A percentile compares a stretch with the other conserved stretches of the same genome.
Conservation (phyloP, 1,140 invertebrate genomes). For the Cherax destructor region DNA sequence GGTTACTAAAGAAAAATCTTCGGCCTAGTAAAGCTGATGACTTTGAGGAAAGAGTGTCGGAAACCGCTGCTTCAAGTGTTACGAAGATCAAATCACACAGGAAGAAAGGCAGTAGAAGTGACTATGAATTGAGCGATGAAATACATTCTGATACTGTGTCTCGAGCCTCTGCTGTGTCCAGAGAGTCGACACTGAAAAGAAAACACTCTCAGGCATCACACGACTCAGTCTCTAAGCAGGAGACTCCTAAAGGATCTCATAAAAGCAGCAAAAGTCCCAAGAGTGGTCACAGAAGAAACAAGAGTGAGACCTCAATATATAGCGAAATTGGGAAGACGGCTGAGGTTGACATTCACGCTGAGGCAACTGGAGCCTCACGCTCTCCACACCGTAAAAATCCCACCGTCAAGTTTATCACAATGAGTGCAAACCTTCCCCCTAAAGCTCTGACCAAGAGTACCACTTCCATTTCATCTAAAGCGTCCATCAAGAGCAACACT, state of each 20-base stretch:
- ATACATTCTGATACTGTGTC: slow-evolving; percentile 41
- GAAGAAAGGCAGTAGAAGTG: slow-evolving; percentile 49
- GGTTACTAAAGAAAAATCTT: slow-evolving; percentile 75
- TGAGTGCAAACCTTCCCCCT: slow-evolving; percentile 39
- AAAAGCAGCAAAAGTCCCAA: slow-evolving; percentile 54
- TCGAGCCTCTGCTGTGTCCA: slow-evolving; percentile 49
- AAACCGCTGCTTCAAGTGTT: neutral
- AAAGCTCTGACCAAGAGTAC: slow-evolving; percentile 66
- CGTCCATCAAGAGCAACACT: slow-evolving; percentile 63
- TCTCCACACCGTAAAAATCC: slow-evolving; percentile 37
- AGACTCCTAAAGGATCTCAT: slow-evolving; percentile 24
- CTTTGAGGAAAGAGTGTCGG: slow-evolving; percentile 16
- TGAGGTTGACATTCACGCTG: slow-evolving; percentile 40
- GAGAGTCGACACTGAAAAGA: slow-evolving; percentile 45
- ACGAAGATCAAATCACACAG: slow-evolving; percentile 29
- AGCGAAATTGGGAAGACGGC: slow-evolving; percentile 48
- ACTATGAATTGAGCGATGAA: slow-evolving; percentile 48
- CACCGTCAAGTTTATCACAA: slow-evolving; percentile 66
- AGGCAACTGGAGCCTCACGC: neutral
- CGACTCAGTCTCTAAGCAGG: slow-evolving; percentile 23
- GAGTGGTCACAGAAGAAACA: slow-evolving; percentile 47
- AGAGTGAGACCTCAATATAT: slow-evolving; percentile 55
- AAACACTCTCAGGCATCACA: slow-evolving; percentile 27
- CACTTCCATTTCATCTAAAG: slow-evolving; percentile 64
- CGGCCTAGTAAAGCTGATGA: slow-evolving; percentile 30